Percentiles rank a stretch among this genome's conserved stretches.
These are phyloP conservation scores for Pangasius sanitwongsei DNA, from an alignment of 2,797 vertebrate genomes.

Conservation along the genomic window DNA sequence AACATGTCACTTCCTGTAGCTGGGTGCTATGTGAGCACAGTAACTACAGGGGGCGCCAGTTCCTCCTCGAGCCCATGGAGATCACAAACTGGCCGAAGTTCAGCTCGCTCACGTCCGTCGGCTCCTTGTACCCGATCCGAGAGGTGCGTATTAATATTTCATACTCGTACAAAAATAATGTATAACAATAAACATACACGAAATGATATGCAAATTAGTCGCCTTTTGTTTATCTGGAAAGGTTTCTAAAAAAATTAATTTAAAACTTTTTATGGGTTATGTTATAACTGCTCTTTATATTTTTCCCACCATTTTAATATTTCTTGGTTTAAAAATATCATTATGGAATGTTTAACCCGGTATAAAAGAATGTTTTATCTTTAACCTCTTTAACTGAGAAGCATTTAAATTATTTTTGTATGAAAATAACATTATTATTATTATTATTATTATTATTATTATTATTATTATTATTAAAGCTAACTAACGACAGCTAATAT, in stretches of 20 bases:
- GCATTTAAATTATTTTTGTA: too few species aligned
- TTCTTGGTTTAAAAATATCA: too few species aligned
- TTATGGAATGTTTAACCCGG: too few species aligned
- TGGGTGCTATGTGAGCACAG: slow-evolving; percentile 93
- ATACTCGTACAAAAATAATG: not conserved
- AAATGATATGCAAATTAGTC: not conserved
- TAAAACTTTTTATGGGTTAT: too few species aligned
- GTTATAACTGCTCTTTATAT: not conserved
- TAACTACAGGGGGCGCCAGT: slow-evolving; percentile 93
- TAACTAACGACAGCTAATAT: not conserved
- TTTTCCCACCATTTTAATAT: not conserved
- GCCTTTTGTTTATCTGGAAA: too few species aligned
- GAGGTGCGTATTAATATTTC: slow-evolving; percentile 73
- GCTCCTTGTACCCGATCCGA: slow-evolving; percentile 88
- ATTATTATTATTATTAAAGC: not conserved
- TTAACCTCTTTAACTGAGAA: too few species aligned
- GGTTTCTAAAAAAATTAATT: too few species aligned
- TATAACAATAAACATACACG: too few species aligned
- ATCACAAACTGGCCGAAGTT: slow-evolving; percentile 94
- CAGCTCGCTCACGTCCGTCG: slow-evolving; percentile 83
- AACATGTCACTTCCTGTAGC: slow-evolving; percentile 64
- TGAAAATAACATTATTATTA: too few species aligned
- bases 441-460: not conserved
- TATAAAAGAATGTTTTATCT: too few species aligned
- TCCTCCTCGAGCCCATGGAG: slow-evolving; percentile 85